Evolutionary conservation across 2,888 invertebrate species (phyloP), one percentile per base, ranked within the genome.

Genomic region (Pardosa pseudoannulata): DNA sequence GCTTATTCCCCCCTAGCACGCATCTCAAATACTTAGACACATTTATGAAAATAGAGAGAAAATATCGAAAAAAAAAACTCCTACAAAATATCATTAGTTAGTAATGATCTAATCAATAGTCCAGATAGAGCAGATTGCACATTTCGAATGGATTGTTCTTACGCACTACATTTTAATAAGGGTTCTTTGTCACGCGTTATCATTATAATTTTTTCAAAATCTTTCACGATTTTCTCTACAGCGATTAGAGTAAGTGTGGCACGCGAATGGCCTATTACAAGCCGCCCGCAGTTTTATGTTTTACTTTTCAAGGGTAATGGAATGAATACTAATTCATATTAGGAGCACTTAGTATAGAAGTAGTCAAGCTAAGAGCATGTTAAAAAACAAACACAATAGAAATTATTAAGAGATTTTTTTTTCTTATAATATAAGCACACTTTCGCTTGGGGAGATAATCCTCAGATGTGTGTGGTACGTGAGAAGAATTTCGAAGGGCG

Each of bases 121-220:
- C 28, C 13, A 39, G 74, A 74, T 68, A 56, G 31, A 73, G 50
- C 32, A 65, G 73, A 73, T 73, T 67, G 13, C 13, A 36, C 56
- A 39, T 39, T 50, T 27, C n/a, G 19, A 36, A 27, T 56, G 50
- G 41, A 50, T 39, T 50, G 46, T 73, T 73, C 65, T 68, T 67
- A 81, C 81, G 72, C 64, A 74, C 68, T 81, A 68, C 62, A 81
- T 81, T 81, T 81, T 81, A 81, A 81, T 81, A 81, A 81, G 81
- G 56, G 56, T 41, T 82, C 64, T 82, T 62, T 62, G 62, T 46
- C 36, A 46, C 64, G 67, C 74, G 74, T 74, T 74, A 74, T 74
- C 81, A 73, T 81, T 74, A 67, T 68, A 81, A 81, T 75, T 75
- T 82, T 75, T 75, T 36, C 32, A 74, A 73, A 74, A 68, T 75